Evolutionary conservation across 2,113 vertebrate species (phyloP).

Genomic region (Urocolius indicus): DNA sequence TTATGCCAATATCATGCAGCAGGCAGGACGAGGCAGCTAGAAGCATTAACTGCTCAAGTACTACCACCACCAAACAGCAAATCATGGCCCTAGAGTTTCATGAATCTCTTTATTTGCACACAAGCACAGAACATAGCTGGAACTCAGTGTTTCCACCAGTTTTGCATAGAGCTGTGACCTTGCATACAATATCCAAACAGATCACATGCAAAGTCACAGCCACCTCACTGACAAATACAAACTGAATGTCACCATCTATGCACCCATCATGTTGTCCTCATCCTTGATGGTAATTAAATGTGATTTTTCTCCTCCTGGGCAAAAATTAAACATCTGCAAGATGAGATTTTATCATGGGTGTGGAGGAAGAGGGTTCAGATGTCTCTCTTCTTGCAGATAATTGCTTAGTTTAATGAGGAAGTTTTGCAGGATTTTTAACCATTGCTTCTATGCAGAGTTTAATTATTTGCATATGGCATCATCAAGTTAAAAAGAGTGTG

Average conservation of each 20-base stretch:
- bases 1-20: background rate
- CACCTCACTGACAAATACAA: background rate
- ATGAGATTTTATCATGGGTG: background rate
- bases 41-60: background rate
- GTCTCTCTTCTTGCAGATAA: conserved; percentile 57
- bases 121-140: background rate
- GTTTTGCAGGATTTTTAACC: conserved; percentile 72
- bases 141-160: background rate
- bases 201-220: background rate
- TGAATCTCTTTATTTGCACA: background rate
- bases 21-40: background rate
- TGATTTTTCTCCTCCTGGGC: background rate
- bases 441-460: conserved; percentile 67
- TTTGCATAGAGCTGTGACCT: background rate
- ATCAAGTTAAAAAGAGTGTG: conserved; percentile 68
- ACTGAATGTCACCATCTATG: background rate
- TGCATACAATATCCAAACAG: background rate
- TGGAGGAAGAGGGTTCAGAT: conserved; percentile 24
- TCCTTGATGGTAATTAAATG: conserved; percentile 16
- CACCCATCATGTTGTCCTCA: background rate
- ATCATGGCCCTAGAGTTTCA: background rate
- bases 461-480: conserved; percentile 82
- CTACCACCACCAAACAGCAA: background rate
- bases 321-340: conserved; percentile 72
- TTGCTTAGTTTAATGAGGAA: conserved; percentile 79